Conservation (phyloP, 2,888 invertebrate species). For the Agrochola macilenta region DNA sequence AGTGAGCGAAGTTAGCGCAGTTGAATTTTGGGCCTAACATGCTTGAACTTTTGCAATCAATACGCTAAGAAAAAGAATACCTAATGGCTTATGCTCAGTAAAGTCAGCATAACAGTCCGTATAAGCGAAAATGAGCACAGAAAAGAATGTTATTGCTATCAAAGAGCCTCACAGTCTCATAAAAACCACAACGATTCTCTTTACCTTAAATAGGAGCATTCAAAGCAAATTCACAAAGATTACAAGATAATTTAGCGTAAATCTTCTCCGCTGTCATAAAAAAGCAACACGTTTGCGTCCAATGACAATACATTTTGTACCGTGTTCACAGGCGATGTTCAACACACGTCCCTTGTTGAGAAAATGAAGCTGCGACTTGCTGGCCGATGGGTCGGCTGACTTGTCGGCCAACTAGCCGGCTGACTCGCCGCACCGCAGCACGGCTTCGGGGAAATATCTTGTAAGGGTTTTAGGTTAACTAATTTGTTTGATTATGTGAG, state of each 20-base stretch:
- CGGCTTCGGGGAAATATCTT: slow-evolving; percentile 64
- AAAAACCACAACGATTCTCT: slow-evolving; percentile 26
- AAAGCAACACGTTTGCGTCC: slow-evolving; percentile 64
- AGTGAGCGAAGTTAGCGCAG: background rate
- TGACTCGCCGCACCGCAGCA: slow-evolving; percentile 52
- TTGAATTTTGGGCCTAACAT: background rate
- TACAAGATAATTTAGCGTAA: slow-evolving; percentile 68
- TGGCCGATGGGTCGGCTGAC: slow-evolving; percentile 41
- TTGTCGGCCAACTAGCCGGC: slow-evolving; percentile 21
- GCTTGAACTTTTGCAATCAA: background rate
- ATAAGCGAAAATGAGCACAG: background rate
- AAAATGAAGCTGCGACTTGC: slow-evolving; percentile 65
- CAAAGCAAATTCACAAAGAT: slow-evolving; percentile 66
- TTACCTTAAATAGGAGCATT: slow-evolving; percentile 53
- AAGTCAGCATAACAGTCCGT: background rate
- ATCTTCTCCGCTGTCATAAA: slow-evolving; percentile 65
- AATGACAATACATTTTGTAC: slow-evolving; percentile 66
- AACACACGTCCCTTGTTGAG: slow-evolving; percentile 64
- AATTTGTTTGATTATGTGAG: slow-evolving; percentile 66
- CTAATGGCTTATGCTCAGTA: background rate
- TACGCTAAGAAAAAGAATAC: background rate
- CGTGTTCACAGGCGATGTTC: slow-evolving; percentile 65
- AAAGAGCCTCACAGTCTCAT: background rate
- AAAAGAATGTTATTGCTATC: background rate
- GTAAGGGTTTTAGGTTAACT: slow-evolving; percentile 66